Evolutionary conservation across 2,888 invertebrate species (phyloP).

Genomic region (Argyresthia goedartella): DNA sequence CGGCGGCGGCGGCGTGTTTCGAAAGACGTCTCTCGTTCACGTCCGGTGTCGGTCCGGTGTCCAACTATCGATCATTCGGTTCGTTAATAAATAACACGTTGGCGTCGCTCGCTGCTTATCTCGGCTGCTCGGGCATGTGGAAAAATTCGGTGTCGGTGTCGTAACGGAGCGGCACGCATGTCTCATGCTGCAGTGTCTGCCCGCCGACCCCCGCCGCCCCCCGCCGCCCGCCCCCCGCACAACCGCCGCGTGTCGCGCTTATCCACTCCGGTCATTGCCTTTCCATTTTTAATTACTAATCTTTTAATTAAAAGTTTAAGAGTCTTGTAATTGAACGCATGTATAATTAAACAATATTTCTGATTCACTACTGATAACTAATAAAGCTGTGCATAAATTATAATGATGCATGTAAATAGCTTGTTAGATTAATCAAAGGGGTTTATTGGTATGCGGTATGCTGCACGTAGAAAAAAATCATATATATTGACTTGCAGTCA

Average conservation of each 20-base stretch:
- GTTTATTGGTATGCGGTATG: too few relatives aligned
- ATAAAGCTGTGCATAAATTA: background rate
- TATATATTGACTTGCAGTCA: too few relatives aligned
- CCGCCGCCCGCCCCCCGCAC: background rate
- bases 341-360: background rate
- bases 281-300: conserved; percentile 41
- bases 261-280: conserved; percentile 50
- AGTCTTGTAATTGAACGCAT: conserved; percentile 8
- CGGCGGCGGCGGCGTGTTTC: conserved; percentile 27
- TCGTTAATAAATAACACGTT: conserved; percentile 71
- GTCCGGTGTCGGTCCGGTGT: conserved; percentile 66
- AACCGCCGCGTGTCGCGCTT: conserved; percentile 29
- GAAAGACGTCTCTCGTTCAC: conserved; percentile 45
- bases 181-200: conserved; percentile 53
- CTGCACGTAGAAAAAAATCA: too few relatives aligned
- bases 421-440: too few relatives aligned
- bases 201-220: conserved; percentile 17
- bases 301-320: conserved; percentile 47
- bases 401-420: background rate
- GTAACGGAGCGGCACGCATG: conserved; percentile 65
- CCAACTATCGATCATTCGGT: conserved; percentile 71
- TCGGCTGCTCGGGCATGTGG: conserved; percentile 66
- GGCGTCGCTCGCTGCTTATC: conserved; percentile 65
- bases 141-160: conserved; percentile 70
- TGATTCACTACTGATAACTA: conserved; percentile 3